A percentile compares a stretch with the other conserved stretches of the same genome.
phyloP scores from a whole-genome alignment of 2,888 invertebrate species.

The Ophion obscuratus region DNA sequence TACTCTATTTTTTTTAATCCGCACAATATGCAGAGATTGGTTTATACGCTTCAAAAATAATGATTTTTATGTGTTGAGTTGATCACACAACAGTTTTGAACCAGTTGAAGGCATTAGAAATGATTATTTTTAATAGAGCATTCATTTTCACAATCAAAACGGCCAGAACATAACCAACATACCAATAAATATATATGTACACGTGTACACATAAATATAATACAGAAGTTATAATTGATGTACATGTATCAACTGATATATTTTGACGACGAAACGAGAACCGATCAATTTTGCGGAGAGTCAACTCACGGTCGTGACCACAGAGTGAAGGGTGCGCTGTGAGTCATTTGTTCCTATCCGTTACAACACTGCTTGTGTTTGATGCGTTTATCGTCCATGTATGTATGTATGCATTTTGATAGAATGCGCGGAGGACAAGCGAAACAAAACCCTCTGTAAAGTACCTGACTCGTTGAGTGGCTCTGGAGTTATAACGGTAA shows the following conservation, averaged over 20 bases:
- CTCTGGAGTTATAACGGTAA: not conserved
- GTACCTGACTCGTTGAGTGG: slow-evolving; percentile 43
- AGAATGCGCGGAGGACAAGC: not conserved
- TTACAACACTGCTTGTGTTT: slow-evolving; percentile 15
- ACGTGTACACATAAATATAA: not conserved
- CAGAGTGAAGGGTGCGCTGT: slow-evolving; percentile 15
- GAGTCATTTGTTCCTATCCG: slow-evolving; percentile 32
- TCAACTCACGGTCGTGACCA: slow-evolving; percentile 43
- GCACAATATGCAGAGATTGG: too few relatives aligned
- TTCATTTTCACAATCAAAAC: too few relatives aligned
- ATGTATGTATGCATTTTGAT: slow-evolving; percentile 19
- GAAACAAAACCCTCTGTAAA: slow-evolving; percentile 30
- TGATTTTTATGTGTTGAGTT: too few relatives aligned
- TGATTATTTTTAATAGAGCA: too few relatives aligned
- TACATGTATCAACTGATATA: not conserved
- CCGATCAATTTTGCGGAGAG: slow-evolving; percentile 37
- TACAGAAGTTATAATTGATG: not conserved
- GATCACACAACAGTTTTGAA: too few relatives aligned
- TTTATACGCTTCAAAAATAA: too few relatives aligned
- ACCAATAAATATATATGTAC: too few relatives aligned
- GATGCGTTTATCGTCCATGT: not conserved
- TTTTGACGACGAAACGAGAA: slow-evolving; percentile 34
- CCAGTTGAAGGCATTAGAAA: too few relatives aligned
- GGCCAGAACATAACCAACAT: too few relatives aligned
- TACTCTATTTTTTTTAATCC: too few relatives aligned